A percentile compares a stretch with the other conserved stretches of the same genome.
These are phyloP conservation scores for Oreotrochilus melanogaster DNA, from an alignment of 2,113 vertebrate species.

Conservation along the genomic window DNA sequence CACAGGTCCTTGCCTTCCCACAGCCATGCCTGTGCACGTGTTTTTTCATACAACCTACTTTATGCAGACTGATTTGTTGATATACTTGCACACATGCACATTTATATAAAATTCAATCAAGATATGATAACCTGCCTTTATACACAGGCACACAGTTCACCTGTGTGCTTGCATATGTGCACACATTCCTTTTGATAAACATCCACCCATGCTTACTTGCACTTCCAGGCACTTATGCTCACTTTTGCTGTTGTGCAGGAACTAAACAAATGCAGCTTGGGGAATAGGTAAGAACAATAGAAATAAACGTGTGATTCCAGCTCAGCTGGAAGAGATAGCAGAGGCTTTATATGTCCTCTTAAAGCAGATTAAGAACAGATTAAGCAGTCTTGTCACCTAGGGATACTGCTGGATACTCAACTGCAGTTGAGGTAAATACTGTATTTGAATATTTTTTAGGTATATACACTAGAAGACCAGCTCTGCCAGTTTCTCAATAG, in stretches of 20 bases:
- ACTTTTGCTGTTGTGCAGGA: neutral
- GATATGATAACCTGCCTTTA: neutral
- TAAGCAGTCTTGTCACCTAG: neutral
- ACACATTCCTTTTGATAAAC: neutral
- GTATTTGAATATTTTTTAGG: neutral
- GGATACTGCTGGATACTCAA: neutral
- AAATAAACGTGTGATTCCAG: neutral
- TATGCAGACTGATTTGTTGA: neutral
- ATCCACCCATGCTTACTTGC: neutral
- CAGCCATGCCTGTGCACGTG: rapidly evolving
- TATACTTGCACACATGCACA: neutral
- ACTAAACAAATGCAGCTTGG: neutral
- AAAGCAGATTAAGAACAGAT: neutral
- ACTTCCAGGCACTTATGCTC: neutral
- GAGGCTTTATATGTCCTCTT: neutral
- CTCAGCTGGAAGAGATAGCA: neutral
- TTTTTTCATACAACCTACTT: neutral
- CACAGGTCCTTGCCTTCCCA: neutral
- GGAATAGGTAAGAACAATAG: neutral
- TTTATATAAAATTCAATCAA: neutral
- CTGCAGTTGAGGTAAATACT: neutral
- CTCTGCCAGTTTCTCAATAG: neutral
- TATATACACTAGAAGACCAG: neutral
- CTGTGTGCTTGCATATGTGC: neutral
- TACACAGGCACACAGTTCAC: neutral